Percentiles rank a stretch among this genome's conserved stretches.
Conservation (phyloP, 2,113 vertebrate genomes). For the Reinhardtius hippoglossoides region DNA sequence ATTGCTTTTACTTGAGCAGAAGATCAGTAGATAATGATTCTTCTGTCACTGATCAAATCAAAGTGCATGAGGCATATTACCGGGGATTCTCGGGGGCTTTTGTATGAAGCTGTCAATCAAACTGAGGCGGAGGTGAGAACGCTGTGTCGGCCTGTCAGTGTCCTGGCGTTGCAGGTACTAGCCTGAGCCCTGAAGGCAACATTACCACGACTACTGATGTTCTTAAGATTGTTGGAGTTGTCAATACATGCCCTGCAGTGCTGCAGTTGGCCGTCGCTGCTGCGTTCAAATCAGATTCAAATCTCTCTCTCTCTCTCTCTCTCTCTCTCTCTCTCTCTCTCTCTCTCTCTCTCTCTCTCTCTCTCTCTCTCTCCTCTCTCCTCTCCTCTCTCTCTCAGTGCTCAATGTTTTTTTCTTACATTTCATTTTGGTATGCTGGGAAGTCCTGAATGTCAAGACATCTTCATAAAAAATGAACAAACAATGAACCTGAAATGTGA, state of each 20-base stretch:
- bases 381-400: too few species aligned
- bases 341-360: too few species aligned
- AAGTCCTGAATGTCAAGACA: constrained; percentile 42
- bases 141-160: constrained; percentile 46
- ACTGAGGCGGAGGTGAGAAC: constrained; percentile 57
- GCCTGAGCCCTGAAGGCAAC: constrained; percentile 62
- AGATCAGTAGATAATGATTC: too few species aligned
- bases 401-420: constrained; percentile 8
- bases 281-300: not conserved
- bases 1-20: too few species aligned
- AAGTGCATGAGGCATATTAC: not conserved
- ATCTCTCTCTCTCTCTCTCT: too few species aligned
- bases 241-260: constrained; percentile 50
- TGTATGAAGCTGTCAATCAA: constrained; percentile 58
- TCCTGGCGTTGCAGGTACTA: constrained; percentile 53
- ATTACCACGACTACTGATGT: constrained; percentile 46
- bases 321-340: too few species aligned
- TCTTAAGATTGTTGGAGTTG: constrained; percentile 54
- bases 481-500: too few species aligned
- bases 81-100: constrained; percentile 11
- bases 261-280: constrained; percentile 13
- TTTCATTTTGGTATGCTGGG: constrained; percentile 26
- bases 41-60: not conserved
- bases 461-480: not conserved
- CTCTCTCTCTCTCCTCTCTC: too few species aligned